Conservation (phyloP, 2,888 invertebrate species). For the Coremacera marginata region DNA sequence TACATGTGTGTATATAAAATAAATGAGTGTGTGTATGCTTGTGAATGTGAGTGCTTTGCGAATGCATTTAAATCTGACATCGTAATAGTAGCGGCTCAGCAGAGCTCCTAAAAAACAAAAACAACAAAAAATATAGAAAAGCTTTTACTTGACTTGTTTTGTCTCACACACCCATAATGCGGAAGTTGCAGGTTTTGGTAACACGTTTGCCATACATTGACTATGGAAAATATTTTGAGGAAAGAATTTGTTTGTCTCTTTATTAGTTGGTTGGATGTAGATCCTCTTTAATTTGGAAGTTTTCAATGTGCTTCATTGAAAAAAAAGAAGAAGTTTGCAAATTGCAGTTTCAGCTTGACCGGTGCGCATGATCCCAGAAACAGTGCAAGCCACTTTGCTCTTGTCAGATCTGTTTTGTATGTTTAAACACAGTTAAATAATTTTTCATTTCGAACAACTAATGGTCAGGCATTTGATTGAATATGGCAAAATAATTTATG, state of each 20-base stretch:
- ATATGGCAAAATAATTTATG: background rate
- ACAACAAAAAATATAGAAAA: no score
- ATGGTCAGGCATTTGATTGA: background rate
- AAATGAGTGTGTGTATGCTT: conserved; percentile 8
- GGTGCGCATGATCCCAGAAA: conserved; percentile 34
- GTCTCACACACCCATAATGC: no score
- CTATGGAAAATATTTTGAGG: conserved; percentile 38
- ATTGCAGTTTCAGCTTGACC: conserved; percentile 31
- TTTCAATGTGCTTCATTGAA: conserved; percentile 17
- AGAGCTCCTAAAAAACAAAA: background rate
- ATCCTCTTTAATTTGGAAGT: conserved; percentile 36
- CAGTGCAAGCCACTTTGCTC: conserved; percentile 6
- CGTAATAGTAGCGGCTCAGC: background rate
- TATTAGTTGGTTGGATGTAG: background rate
- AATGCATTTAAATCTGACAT: conserved; percentile 2
- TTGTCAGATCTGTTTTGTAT: background rate
- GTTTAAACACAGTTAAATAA: background rate
- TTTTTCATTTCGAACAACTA: background rate
- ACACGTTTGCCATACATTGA: background rate
- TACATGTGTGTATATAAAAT: background rate
- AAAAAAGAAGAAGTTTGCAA: background rate
- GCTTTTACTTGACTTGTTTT: no score
- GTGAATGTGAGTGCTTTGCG: background rate
- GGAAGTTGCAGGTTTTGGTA: background rate
- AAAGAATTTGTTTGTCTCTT: conserved; percentile 31